Evolutionary conservation across 1,140 invertebrate species (phyloP), one percentile per base, ranked within the genome.

Genomic region (Lineus longissimus): DNA sequence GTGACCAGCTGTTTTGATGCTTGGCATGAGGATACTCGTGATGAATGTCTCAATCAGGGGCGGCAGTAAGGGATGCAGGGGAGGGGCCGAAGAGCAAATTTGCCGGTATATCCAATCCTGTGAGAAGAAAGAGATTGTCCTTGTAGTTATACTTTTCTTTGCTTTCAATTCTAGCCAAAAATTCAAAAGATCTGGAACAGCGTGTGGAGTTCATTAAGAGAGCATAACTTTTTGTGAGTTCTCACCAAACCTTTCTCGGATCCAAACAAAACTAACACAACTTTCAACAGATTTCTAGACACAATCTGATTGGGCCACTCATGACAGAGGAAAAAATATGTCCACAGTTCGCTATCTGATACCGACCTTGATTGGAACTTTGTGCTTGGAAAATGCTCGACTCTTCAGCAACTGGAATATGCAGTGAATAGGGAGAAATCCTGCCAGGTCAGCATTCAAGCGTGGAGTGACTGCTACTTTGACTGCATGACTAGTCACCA

Each of bases 391-490:
- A 76, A 98, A 98, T 2, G 94, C 93, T 72, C 95, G 83, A 29
- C 92, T 96, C 78, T 97, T 96, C 0, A 99, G 82, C 17, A 98
- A 81, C 74, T 98, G 95, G 80, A 97, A 94, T 63, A 99, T 96
- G 77, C 95, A 98, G 80, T 99, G 95, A 27, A 98, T 92, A 0
- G 95, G 95, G 61, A 99, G 81, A 82, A 96, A 98, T 22, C 95
- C 95, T 1, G 87, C 86, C 61, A 96, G 91, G 64, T 90, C 90
- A 23, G 90, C 92, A 81, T 91, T 96, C 6, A 98, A 83, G 74
- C 90, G 90, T 0, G 87, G 86, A 0, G 95, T 98, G 0, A 98
- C 95, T 0, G 94, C 93, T 22, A 98, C 94, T 77, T 94, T 94
- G 0, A 97, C 92, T 0, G 95, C 95, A 83, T 97, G 94, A 22